A percentile compares a stretch with the other conserved stretches of the same genome.
Conservation (phyloP, 2,113 vertebrate genomes). For the Vidua macroura region DNA sequence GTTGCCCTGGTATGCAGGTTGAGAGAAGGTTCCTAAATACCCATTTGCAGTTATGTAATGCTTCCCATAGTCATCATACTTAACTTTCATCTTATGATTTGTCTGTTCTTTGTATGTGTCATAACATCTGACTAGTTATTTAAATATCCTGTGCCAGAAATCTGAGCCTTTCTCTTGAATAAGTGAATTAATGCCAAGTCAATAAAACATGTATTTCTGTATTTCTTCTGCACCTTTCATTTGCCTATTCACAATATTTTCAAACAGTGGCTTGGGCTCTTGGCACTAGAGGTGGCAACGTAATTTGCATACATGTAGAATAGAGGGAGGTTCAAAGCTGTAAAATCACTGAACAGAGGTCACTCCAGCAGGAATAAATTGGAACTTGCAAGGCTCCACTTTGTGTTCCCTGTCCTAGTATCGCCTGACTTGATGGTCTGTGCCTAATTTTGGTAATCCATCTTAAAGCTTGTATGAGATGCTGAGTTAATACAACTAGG, state of each 20-base stretch:
- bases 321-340: neutral
- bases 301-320: neutral
- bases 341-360: neutral
- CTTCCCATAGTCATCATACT: neutral
- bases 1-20: neutral
- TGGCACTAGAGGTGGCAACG: accelerated
- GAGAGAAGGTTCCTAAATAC: neutral
- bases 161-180: neutral
- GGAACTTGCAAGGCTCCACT: neutral
- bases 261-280: neutral
- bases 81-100: neutral
- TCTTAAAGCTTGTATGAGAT: neutral
- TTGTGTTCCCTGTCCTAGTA: neutral
- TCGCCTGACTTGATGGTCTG: neutral
- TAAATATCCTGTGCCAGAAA: neutral
- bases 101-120: neutral
- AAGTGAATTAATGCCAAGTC: neutral
- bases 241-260: neutral
- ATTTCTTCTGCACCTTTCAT: neutral
- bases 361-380: neutral
- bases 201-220: neutral
- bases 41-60: neutral
- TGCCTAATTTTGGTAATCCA: neutral
- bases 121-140: neutral
- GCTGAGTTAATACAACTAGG: neutral